These are phyloP conservation scores for Mimachlamys varia DNA, from an alignment of 2,888 invertebrate genomes.

Conservation along the genomic window DNA sequence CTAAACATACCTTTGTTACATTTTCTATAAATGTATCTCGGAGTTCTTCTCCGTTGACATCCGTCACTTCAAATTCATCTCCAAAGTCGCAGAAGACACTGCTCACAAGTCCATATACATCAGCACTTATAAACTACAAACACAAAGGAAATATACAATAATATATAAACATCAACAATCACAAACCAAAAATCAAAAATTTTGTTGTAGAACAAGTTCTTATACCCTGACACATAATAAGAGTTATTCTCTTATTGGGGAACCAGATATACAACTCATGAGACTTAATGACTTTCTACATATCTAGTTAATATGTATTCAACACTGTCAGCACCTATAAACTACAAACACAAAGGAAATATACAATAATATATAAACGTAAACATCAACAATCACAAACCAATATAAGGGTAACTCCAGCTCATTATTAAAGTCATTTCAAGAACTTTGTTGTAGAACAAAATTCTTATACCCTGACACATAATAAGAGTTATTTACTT, in stretches of 20 bases:
- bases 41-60: conserved; percentile 79
- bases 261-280: no score
- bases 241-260: no score
- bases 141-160: conserved; percentile 51
- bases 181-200: background rate
- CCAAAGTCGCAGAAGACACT: conserved; percentile 81
- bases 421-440: no score
- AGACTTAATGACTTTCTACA: no score
- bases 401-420: background rate
- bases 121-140: conserved; percentile 78
- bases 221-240: no score
- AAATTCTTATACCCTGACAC: no score
- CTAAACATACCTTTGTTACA: conserved; percentile 76
- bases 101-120: conserved; percentile 79
- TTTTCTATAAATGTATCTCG: conserved; percentile 78
- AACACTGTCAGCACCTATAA: conserved; percentile 79
- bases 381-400: background rate
- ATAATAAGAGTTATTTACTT: no score
- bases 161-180: conserved; percentile 49
- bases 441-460: no score
- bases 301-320: no score
- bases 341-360: conserved; percentile 68
- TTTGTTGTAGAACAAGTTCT: no score
- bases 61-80: conserved; percentile 78
- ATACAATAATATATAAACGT: no score